Percentiles rank a stretch among this genome's conserved stretches.
Conservation (phyloP, 2,113 vertebrate species). For the Pteruthius melanotis region DNA sequence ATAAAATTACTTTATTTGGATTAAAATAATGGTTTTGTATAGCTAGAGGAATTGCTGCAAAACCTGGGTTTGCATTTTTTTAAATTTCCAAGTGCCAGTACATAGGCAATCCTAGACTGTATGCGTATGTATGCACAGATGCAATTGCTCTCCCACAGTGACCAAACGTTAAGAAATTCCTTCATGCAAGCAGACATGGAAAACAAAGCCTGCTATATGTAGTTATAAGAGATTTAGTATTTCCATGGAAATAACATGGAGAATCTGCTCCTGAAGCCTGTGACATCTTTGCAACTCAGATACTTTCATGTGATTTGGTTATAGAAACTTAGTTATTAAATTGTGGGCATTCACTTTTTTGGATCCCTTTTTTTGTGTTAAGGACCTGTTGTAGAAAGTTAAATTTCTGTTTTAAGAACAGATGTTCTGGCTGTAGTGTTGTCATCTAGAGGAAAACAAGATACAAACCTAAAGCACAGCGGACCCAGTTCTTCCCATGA, state of each 20-base stretch:
- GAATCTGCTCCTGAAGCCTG: background rate
- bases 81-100: background rate
- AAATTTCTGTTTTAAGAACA: background rate
- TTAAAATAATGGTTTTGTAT: background rate
- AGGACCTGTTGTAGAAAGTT: background rate
- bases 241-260: background rate
- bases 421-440: background rate
- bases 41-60: background rate
- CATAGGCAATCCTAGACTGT: background rate
- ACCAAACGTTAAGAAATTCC: background rate
- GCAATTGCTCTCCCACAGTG: background rate
- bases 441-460: background rate
- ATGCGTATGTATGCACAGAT: background rate
- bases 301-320: background rate
- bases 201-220: background rate
- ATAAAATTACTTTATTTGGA: background rate
- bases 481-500: background rate
- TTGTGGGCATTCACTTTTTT: background rate
- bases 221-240: background rate
- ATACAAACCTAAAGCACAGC: background rate
- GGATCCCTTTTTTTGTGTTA: background rate
- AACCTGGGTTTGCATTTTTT: background rate
- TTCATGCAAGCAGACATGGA: rapidly evolving
- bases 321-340: background rate
- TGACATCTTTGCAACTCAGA: background rate